These are phyloP conservation scores for Meleagris gallopavo DNA, from an alignment of 2,113 vertebrate species.

Conservation along the genomic window DNA sequence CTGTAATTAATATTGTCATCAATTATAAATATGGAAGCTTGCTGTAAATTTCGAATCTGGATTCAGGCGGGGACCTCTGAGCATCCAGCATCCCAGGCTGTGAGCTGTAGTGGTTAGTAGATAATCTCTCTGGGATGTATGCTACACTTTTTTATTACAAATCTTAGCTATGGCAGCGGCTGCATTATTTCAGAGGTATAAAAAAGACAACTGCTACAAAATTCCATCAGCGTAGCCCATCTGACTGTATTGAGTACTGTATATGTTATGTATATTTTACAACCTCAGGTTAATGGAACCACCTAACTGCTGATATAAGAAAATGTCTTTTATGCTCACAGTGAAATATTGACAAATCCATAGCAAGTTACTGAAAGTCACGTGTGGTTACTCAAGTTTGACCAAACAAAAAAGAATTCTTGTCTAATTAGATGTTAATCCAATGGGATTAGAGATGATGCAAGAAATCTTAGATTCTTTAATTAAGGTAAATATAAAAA, in stretches of 20 bases:
- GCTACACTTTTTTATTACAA: background rate
- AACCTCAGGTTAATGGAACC: conserved; percentile 9
- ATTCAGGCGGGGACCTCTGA: background rate
- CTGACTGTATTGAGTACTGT: background rate
- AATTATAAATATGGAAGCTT: conserved; percentile 32
- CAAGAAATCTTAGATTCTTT: background rate
- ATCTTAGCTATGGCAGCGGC: background rate
- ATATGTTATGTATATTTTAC: conserved; percentile 56
- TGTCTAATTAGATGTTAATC: conserved; percentile 24
- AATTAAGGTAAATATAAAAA: conserved; percentile 9
- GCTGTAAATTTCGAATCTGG: background rate
- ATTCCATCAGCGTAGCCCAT: background rate
- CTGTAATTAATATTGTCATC: conserved; percentile 34
- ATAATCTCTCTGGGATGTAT: background rate
- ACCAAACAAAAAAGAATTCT: conserved; percentile 49
- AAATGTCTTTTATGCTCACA: conserved; percentile 22
- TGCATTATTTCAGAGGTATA: conserved; percentile 35
- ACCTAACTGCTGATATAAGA: conserved; percentile 46
- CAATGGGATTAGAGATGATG: background rate
- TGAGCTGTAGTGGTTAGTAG: background rate
- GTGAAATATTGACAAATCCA: conserved; percentile 67
- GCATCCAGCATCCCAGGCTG: background rate
- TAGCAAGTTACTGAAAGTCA: conserved; percentile 52
- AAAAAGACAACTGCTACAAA: conserved; percentile 7
- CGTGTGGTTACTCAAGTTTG: conserved; percentile 36